phyloP scores from a whole-genome alignment of 2,888 invertebrate genomes.

The Cenopis cana region DNA sequence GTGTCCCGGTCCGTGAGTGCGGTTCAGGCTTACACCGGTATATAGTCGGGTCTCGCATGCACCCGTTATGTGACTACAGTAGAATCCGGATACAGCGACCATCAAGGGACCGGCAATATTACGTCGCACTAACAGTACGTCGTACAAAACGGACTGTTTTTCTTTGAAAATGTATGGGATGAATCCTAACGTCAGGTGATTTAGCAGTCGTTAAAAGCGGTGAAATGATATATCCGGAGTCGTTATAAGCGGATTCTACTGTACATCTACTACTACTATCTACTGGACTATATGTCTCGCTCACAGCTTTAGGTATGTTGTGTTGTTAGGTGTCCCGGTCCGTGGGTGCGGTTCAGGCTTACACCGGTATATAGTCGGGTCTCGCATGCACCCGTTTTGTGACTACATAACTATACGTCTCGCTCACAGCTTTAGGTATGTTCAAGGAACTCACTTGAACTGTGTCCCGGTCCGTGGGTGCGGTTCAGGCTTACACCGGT shows the following conservation, averaged over 20 bases:
- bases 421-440: constrained; percentile 89
- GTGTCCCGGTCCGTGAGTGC: constrained; percentile 96
- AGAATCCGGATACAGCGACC: no score
- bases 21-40: constrained; percentile 98
- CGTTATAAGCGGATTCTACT: no score
- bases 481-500: constrained; percentile 97
- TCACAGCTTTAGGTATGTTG: no score
- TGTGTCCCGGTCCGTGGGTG: constrained; percentile 97
- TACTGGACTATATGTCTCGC: no score
- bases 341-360: constrained; percentile 97
- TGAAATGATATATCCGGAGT: no score
- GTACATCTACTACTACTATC: no score
- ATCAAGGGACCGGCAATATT: no score
- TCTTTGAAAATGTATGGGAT: no score
- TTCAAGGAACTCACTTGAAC: constrained; percentile 91
- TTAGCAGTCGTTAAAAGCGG: no score
- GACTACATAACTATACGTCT: constrained; percentile 99
- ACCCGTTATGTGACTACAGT: constrained; percentile 98
- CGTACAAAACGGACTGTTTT: no score
- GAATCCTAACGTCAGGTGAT: no score
- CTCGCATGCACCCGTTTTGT: constrained; percentile 97
- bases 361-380: constrained; percentile 99
- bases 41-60: constrained; percentile 98
- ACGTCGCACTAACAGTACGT: no score
- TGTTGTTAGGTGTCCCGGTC: constrained; percentile 94